These are phyloP conservation scores for Neocloeon triangulifer DNA, from an alignment of 1,140 invertebrate genomes.

Conservation along the genomic window DNA sequence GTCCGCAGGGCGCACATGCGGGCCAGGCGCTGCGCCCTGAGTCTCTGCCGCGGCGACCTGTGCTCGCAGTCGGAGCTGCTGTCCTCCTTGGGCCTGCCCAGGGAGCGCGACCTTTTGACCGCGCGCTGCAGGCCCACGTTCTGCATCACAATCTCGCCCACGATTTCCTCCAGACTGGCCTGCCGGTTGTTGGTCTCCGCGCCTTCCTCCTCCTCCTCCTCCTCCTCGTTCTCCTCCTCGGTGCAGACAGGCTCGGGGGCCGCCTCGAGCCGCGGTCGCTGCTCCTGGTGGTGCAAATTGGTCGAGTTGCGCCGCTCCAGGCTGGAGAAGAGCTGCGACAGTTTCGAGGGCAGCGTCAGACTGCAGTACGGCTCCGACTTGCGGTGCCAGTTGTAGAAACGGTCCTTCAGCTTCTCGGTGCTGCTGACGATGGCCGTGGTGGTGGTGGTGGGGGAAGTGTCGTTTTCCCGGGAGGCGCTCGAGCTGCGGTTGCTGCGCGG, in stretches of 20 bases:
- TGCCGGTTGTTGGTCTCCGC: conserved; percentile 6
- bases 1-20: conserved; percentile 8
- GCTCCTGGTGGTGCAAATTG: too few relatives aligned
- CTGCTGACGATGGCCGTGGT: conserved; percentile 1
- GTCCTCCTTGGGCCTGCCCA: conserved; percentile 19
- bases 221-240: background rate
- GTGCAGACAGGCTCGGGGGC: too few relatives aligned
- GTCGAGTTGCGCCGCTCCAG: too few relatives aligned
- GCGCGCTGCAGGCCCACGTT: conserved; percentile 35
- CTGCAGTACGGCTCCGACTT: conserved; percentile 44
- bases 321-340: too few relatives aligned
- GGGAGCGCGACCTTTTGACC: conserved; percentile 23
- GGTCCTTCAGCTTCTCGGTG: conserved; percentile 11
- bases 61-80: background rate
- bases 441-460: too few relatives aligned
- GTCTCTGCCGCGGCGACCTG: conserved; percentile 1
- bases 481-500: too few relatives aligned
- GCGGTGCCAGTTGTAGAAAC: conserved; percentile 26
- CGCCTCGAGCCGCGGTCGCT: too few relatives aligned
- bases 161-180: conserved; percentile 41
- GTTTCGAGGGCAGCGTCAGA: too few relatives aligned
- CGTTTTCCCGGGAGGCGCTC: conserved; percentile 14
- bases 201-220: background rate
- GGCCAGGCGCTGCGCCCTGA: conserved; percentile 5
- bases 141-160: conserved; percentile 59